Conservation (phyloP, 37 sponge, comb jelly and placozoan genomes). For the Bolinopsis microptera region DNA sequence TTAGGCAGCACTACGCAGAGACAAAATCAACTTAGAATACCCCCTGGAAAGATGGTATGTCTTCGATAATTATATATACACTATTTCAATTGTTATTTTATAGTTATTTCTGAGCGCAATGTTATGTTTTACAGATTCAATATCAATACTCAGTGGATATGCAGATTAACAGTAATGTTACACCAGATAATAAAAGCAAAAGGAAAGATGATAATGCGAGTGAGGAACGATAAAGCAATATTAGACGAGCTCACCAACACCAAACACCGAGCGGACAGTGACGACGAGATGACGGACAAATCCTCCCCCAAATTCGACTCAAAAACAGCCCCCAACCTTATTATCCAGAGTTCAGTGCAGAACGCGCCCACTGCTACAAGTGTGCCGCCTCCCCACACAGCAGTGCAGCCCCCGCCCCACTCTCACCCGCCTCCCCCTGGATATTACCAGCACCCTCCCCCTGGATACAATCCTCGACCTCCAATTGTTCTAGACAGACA, state of each 20-base stretch:
- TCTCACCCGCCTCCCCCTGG: not conserved
- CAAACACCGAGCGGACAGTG: not conserved
- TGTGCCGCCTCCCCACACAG: not conserved
- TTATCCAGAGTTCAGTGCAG: not conserved
- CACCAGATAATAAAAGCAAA: slow-evolving; percentile 9
- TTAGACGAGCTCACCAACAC: not conserved
- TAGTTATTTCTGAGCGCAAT: not conserved
- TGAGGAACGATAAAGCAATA: slow-evolving; percentile 30
- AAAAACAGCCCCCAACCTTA: slow-evolving; percentile 21
- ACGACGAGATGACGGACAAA: not conserved
- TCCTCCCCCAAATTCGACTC: slow-evolving; percentile 18
- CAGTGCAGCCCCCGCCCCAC: not conserved
- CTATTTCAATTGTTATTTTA: not conserved
- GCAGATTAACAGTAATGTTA: too few relatives aligned
- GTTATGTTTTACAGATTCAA: too few relatives aligned
- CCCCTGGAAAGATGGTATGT: slow-evolving; percentile 27
- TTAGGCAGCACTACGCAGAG: not conserved
- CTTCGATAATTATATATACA: not conserved
- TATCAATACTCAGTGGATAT: too few relatives aligned
- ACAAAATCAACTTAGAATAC: not conserved
- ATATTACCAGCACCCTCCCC: not conserved
- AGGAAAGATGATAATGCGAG: slow-evolving; percentile 9
- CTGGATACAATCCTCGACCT: not conserved
- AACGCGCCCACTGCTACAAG: not conserved
- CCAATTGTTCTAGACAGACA: not conserved